These are phyloP conservation scores for Drosophila cracens DNA, from an alignment of 2,888 invertebrate genomes.

Conservation along the genomic window DNA sequence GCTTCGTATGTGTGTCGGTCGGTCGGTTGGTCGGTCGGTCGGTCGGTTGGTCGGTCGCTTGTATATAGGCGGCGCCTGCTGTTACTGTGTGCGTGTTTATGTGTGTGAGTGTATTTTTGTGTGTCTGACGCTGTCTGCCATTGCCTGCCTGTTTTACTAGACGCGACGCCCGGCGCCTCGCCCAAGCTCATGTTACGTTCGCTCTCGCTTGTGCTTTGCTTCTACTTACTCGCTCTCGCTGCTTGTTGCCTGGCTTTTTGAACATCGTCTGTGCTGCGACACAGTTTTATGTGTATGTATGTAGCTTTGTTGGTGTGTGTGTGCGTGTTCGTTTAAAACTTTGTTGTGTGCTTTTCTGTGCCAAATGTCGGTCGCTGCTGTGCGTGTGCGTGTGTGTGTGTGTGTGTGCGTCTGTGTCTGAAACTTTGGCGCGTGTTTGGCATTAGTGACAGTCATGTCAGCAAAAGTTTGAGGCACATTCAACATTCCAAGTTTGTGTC, in stretches of 20 bases:
- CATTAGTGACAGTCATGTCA: slow-evolving; percentile 81
- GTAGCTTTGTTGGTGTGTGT: slow-evolving; percentile 15
- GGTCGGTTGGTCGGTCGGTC: slow-evolving; percentile 18
- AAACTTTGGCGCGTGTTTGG: slow-evolving; percentile 81
- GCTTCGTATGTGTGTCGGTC: slow-evolving; percentile 49
- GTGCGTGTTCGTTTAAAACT: slow-evolving; percentile 53
- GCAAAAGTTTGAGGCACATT: slow-evolving; percentile 81
- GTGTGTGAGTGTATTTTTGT: slow-evolving; percentile 28
- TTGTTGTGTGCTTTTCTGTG: slow-evolving; percentile 68
- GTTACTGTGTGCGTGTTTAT: slow-evolving; percentile 7
- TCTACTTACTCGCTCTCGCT: slow-evolving; percentile 8
- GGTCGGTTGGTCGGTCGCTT: slow-evolving; percentile 22
- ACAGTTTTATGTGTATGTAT: slow-evolving; percentile 62
- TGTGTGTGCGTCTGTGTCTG: slow-evolving; percentile 67
- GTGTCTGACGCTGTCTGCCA: slow-evolving; percentile 68
- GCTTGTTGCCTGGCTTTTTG: slow-evolving; percentile 18
- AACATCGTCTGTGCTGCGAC: slow-evolving; percentile 70
- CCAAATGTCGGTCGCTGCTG: slow-evolving; percentile 62
- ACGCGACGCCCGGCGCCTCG: slow-evolving; percentile 52
- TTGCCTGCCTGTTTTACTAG: slow-evolving; percentile 59
- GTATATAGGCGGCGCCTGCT: slow-evolving; percentile 52
- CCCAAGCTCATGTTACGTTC: slow-evolving; percentile 46
- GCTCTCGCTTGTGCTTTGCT: slow-evolving; percentile 15
- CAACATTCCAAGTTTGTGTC: slow-evolving; percentile 79
- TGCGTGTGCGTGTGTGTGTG: slow-evolving; percentile 26